Evolutionary conservation across 2,113 vertebrate species (phyloP), one percentile per base, ranked within the genome.

Genomic region (Gasterosteus aculeatus): DNA sequence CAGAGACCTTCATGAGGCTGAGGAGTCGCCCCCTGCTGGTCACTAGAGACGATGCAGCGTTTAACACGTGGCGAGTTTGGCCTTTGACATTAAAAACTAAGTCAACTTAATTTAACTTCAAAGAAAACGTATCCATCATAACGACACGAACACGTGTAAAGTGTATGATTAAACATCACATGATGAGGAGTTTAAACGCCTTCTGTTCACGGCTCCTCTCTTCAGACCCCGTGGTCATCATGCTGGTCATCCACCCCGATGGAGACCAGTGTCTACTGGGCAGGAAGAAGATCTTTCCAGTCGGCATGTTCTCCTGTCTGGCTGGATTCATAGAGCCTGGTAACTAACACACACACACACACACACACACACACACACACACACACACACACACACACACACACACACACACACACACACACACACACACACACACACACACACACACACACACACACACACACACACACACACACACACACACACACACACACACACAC

Each of bases 271-370:
- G 96, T 79, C 93, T 99, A 87, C 90, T 99, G 91, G 98, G 97
- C 46, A 95, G 98, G 75, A 96, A 99, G 89, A 98, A 95, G 84
- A 85, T 90, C 35, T 98, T 97, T 86, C 97, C 97, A 4, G 81
- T 84, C 1, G 93, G 95, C 67, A 95, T 98, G 96, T 99, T 97
- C 87, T 96, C 96, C 44, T 99, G 98, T 85, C 94, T 99, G 82
- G 96, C 98, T 72, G 98, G 97, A 84, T 99, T 98, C 91, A 85
- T 99, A 63, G 98, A 99, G 85, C 96, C 97, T 61, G 97, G 98
- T 99, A 90, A 74, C 38, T 3, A 9, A 0, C 29, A 51, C 59
- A 61, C 31, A 56, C 38, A 39, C 57, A 39, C 19, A 18, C 42
- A 53, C 38, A 44, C 29, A n/a, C 4, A 57, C 19, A 69, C 10